These are phyloP conservation scores for Gortyna flavago DNA, from an alignment of 2,888 invertebrate species.

Conservation along the genomic window DNA sequence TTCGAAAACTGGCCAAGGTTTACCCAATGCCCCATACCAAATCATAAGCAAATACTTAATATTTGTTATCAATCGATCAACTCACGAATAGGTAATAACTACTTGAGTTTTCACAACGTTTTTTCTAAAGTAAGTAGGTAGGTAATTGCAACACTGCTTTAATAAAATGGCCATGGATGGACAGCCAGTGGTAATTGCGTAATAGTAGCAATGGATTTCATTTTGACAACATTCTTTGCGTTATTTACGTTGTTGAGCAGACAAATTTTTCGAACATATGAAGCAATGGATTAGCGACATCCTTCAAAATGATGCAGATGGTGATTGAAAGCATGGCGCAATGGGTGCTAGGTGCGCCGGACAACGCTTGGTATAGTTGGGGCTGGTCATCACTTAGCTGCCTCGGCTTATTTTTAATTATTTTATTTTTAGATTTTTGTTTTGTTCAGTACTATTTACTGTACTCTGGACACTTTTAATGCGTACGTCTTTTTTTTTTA, in stretches of 20 bases:
- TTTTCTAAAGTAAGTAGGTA: background rate
- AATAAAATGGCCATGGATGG: background rate
- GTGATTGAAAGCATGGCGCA: no score
- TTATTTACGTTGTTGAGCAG: background rate
- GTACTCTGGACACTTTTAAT: no score
- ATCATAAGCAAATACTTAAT: background rate
- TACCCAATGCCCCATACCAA: background rate
- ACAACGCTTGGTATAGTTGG: no score
- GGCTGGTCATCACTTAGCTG: no score
- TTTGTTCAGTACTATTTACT: no score
- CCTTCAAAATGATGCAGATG: no score
- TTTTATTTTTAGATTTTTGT: no score
- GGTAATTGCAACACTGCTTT: background rate
- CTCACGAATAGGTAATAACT: background rate
- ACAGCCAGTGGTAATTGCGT: background rate
- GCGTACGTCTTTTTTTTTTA: no score
- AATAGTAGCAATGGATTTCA: background rate
- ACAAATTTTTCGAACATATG: background rate
- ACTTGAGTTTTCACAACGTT: background rate
- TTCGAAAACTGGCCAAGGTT: conserved; percentile 3
- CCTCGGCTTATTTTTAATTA: no score
- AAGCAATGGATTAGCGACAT: no score
- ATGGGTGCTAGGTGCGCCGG: background rate
- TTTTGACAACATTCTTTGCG: background rate
- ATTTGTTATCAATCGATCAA: background rate